Base-by-base conservation (phyloP, 2,888 invertebrate genomes). In the Byasa hedistus region DNA sequence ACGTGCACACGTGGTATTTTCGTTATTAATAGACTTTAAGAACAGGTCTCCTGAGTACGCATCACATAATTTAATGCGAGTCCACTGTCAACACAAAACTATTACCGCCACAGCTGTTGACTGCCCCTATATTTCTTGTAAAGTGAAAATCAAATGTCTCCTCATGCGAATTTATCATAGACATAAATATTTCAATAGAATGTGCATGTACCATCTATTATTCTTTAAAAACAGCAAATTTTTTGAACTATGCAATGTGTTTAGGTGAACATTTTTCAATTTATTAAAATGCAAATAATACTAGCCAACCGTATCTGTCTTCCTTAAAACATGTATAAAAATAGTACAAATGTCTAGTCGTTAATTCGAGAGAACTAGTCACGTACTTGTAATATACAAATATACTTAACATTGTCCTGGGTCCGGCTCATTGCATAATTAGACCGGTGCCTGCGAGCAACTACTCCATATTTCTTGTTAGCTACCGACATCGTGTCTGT, bases 361-460 rank as follows among this genome's bases (percentile, higher is more conserved):
- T 73, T 58, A 62, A 58, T 62, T 62, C 62, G 62, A 57, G 24
- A 76, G 80, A 77, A 77, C 84, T 71, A 79, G 87, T 87, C 87
- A 88, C 87, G 88, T 83, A 78, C 72, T 76, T 74, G 73, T 71
- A 71, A 70, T 70, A 70, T 75, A 74, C 72, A 75, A 85, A 82
- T 84, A 82, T 81, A 82, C 79, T 81, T 80, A 83, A 82, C 84
- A 86, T 84, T 88, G 86, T 86, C 81, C 67, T 57, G 63, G 77
- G 85, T 89, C 89, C 88, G 89, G 85, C 85, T 89, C 71, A 74
- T 89, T 89, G 87, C 87, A 86, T 89, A 89, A 89, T 86, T 78
- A 77, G 75, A 81, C 79, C 80, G 78, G 80, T 79, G 77, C 77
- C 75, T 77, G 75, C 76, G 76, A 77, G 74, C 76, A 76, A 77